phyloP scores from a whole-genome alignment of 2,797 vertebrate genomes.

The Eulemur rubriventer region DNA sequence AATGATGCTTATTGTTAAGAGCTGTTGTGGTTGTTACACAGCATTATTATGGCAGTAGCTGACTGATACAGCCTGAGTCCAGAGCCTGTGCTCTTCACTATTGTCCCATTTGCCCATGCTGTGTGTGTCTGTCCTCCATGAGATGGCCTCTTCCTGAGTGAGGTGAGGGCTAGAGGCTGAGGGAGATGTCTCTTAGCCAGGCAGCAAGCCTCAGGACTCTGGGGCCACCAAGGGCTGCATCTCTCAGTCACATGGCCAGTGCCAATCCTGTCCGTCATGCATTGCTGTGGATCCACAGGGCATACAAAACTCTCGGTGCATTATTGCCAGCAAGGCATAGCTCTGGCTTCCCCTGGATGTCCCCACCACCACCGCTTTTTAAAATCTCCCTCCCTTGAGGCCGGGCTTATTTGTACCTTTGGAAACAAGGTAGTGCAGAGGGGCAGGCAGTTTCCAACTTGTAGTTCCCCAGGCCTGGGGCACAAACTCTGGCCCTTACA shows the following conservation, averaged over 20 bases:
- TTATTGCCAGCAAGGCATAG: neutral
- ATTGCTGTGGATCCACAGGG: neutral
- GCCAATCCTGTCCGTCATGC: neutral
- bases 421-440: neutral
- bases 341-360: neutral
- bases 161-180: neutral
- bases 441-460: neutral
- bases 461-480: neutral
- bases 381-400: neutral
- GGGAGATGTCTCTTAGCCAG: neutral
- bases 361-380: neutral
- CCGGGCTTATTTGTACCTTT: neutral
- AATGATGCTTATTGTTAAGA: neutral
- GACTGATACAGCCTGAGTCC: neutral
- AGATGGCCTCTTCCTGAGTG: neutral
- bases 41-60: neutral
- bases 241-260: neutral
- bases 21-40: neutral
- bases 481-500: neutral
- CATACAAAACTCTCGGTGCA: neutral
- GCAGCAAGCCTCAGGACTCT: neutral
- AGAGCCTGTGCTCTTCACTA: neutral
- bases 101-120: too few species aligned
- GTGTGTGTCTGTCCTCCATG: neutral
- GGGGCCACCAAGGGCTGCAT: neutral